These are phyloP conservation scores for Leptinotarsa defecta DNA, from an alignment of 1,140 invertebrate species.

Conservation along the genomic window DNA sequence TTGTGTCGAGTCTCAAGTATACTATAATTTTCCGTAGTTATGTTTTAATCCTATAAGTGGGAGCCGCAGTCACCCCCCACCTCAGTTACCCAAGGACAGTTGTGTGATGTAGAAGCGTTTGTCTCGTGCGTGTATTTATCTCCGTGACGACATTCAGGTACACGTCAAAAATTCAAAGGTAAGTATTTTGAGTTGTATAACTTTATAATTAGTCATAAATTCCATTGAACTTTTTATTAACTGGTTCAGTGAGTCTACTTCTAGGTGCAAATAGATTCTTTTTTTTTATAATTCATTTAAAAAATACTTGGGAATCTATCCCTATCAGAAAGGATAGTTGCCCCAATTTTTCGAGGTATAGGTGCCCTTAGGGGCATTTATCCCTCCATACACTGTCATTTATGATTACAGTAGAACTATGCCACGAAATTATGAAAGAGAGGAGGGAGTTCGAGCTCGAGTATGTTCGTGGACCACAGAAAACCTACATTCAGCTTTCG, in stretches of 20 bases:
- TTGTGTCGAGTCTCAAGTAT: no score
- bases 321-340: not conserved
- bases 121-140: not conserved
- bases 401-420: constrained; percentile 11
- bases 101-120: not conserved
- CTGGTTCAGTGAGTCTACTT: not conserved
- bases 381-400: not conserved
- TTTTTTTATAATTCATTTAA: not conserved
- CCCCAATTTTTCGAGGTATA: not conserved
- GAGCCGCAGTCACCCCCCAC: no score
- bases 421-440: constrained; percentile 21
- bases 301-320: not conserved
- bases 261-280: not conserved
- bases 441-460: constrained; percentile 24
- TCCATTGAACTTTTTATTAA: not conserved
- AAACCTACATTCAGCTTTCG: constrained; percentile 23
- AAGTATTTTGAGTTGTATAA: not conserved
- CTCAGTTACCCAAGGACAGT: not conserved
- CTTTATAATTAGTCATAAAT: not conserved
- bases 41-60: no score
- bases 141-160: not conserved
- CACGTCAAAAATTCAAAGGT: not conserved
- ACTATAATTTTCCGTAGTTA: fast-evolving
- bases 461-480: constrained; percentile 25
- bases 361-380: not conserved